A percentile compares a stretch with the other conserved stretches of the same genome.
Evolutionary conservation across 92 coral and sea anemone genomes (phyloP).

Genomic region (Ricordea florida): DNA sequence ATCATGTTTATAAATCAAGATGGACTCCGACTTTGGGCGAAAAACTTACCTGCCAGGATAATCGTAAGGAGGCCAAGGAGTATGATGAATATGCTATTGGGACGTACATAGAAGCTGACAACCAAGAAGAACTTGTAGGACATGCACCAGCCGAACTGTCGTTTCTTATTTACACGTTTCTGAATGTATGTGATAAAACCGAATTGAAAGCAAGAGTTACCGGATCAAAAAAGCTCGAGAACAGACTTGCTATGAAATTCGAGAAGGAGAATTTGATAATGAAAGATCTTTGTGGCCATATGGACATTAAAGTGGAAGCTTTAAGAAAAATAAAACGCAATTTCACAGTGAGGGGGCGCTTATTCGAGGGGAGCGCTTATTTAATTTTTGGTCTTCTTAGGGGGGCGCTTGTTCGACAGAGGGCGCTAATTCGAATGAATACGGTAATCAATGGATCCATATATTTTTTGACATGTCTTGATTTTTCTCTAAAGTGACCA

Average conservation of each 20-base stretch:
- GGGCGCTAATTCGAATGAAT: too few relatives aligned
- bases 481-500: too few relatives aligned
- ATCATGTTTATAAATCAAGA: slow-evolving; percentile 25
- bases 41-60: slow-evolving; percentile 29
- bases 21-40: slow-evolving; percentile 43
- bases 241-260: slow-evolving; percentile 10
- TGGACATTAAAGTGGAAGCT: too few relatives aligned
- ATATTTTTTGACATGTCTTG: too few relatives aligned
- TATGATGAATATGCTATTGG: slow-evolving; percentile 24
- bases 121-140: background rate
- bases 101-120: slow-evolving; percentile 12
- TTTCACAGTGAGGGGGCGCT: too few relatives aligned
- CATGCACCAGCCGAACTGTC: slow-evolving; percentile 26
- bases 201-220: slow-evolving; percentile 7
- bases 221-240: slow-evolving; percentile 18
- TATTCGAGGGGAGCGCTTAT: too few relatives aligned
- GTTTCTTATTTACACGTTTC: slow-evolving; percentile 16
- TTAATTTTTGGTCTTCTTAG: too few relatives aligned
- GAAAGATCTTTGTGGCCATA: too few relatives aligned
- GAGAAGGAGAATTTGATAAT: too few relatives aligned
- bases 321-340: too few relatives aligned
- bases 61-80: slow-evolving; percentile 33
- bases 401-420: too few relatives aligned
- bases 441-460: too few relatives aligned
- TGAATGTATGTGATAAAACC: slow-evolving; percentile 6